These are phyloP conservation scores for Mayetiola destructor DNA, from an alignment of 2,888 invertebrate genomes.

Conservation along the genomic window DNA sequence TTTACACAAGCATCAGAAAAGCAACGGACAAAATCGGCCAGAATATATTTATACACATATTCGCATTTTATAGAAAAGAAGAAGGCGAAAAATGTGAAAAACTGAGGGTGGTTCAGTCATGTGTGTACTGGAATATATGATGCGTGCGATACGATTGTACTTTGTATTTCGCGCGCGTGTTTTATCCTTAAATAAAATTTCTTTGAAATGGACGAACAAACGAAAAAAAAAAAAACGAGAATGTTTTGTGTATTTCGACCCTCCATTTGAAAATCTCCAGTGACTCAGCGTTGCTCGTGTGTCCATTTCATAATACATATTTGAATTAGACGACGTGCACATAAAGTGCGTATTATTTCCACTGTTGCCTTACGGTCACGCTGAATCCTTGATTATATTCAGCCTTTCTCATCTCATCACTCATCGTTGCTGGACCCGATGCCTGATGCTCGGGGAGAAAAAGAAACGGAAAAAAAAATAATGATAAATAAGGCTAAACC, in stretches of 20 bases:
- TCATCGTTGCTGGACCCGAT: no score
- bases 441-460: no score
- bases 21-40: neutral
- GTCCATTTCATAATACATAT: no score
- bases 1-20: neutral
- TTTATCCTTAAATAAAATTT: conserved; percentile 12
- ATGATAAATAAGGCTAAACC: no score
- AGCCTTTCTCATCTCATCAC: no score
- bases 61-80: conserved; percentile 11
- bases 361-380: conserved; percentile 5
- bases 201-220: no score
- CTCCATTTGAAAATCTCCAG: neutral
- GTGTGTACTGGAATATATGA: conserved; percentile 1
- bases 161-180: conserved; percentile 11
- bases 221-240: no score
- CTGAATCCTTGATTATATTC: conserved; percentile 8
- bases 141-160: conserved; percentile 5
- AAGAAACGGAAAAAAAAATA: neutral
- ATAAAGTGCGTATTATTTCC: neutral
- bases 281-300: neutral
- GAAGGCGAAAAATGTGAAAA: conserved; percentile 8
- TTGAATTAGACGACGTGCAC: no score
- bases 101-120: neutral
- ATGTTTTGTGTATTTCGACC: neutral
- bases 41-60: no score